phyloP scores from a whole-genome alignment of 2,113 vertebrate species.

The Paramisgurnus dabryanus region DNA sequence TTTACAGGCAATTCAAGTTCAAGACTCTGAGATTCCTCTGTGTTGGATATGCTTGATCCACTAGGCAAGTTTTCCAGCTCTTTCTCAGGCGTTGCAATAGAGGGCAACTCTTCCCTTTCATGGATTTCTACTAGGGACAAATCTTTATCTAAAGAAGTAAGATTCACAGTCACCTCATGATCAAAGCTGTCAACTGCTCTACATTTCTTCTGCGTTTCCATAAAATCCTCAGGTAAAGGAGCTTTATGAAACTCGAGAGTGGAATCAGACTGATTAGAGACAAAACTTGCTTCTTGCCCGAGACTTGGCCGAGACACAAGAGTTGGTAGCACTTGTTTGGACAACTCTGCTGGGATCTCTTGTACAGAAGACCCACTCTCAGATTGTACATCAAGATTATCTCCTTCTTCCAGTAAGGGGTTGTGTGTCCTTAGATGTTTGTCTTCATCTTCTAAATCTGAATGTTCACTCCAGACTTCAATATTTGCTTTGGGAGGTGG shows the following conservation, averaged over 20 bases:
- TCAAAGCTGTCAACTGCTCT: conserved; percentile 65
- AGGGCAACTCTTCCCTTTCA: neutral
- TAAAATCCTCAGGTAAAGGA: conserved; percentile 69
- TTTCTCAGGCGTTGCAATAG: neutral
- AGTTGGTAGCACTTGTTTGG: conserved; percentile 56
- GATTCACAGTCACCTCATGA: conserved; percentile 68
- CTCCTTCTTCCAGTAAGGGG: conserved; percentile 50
- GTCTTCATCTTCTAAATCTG: conserved; percentile 56
- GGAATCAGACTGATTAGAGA: conserved; percentile 75
- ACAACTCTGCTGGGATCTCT: conserved; percentile 58
- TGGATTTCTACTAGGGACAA: neutral
- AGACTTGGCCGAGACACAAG: conserved; percentile 53
- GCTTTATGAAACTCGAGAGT: conserved; percentile 85
- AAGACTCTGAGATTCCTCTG: neutral
- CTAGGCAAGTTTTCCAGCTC: neutral
- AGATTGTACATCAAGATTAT: conserved; percentile 44
- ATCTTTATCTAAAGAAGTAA: conserved; percentile 26
- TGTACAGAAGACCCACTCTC: conserved; percentile 51
- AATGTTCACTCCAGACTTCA: conserved; percentile 62
- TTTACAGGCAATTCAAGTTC: conserved; percentile 27
- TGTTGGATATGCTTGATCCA: neutral
- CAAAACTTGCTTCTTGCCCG: conserved; percentile 71
- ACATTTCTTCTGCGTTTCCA: conserved; percentile 52
- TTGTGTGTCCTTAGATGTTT: conserved; percentile 46
- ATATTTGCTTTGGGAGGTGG: conserved; percentile 53